Conservation (phyloP, 2,888 invertebrate genomes). For the Teleiodes luculella region DNA sequence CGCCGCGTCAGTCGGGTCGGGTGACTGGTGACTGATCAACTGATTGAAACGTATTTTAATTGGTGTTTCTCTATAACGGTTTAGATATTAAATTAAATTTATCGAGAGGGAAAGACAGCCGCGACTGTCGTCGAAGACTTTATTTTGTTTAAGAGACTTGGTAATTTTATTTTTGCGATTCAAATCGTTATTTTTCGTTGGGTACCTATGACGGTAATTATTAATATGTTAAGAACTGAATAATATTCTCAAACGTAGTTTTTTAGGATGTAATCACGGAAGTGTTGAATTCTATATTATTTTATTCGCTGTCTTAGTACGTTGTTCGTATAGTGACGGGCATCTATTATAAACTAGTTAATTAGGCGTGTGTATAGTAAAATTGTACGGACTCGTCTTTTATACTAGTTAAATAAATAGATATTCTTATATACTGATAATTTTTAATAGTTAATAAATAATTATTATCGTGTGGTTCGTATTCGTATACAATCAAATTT, state of each 20-base stretch:
- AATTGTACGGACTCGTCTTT: conserved; percentile 28
- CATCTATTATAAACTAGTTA: conserved; percentile 1
- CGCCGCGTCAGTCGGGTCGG: conserved; percentile 2
- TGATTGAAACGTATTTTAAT: conserved; percentile 36
- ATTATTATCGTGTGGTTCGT: conserved; percentile 46
- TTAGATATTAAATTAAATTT: conserved; percentile 41
- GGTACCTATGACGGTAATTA: conserved; percentile 22
- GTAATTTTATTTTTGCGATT: conserved; percentile 28
- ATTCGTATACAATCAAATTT: conserved; percentile 47
- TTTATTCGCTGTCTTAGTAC: conserved; percentile 7
- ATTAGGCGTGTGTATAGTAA: conserved; percentile 3
- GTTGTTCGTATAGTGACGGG: conserved; percentile 3
- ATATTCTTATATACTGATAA: conserved; percentile 49
- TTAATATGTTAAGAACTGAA: conserved; percentile 16
- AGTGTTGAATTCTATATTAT: conserved; percentile 10
- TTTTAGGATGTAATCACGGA: conserved; percentile 14
- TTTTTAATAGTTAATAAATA: conserved; percentile 44
- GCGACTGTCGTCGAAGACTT: conserved; percentile 1
- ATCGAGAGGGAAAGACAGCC: conserved; percentile 16
- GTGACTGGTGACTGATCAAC: conserved; percentile 13
- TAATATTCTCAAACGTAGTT: conserved; percentile 19
- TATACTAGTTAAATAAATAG: conserved; percentile 51
- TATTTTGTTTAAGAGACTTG: conserved; percentile 20
- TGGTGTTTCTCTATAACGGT: conserved; percentile 31
- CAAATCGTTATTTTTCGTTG: conserved; percentile 20